Conservation (phyloP, 2,113 vertebrate species). For the Semnopithecus entellus region DNA sequence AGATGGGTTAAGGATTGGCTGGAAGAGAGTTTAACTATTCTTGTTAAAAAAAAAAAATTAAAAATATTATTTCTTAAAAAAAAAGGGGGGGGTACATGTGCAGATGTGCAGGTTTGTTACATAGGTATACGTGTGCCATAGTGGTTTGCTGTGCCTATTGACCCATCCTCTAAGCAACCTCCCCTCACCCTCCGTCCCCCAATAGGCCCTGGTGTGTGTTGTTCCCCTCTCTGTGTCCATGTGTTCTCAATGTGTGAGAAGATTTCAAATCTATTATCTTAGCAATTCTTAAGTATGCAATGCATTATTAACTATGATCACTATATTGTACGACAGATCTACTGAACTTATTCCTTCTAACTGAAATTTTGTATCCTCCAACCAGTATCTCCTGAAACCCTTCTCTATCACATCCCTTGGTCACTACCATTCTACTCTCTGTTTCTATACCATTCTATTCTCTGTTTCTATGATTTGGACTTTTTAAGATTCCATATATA, state of each 20-base stretch:
- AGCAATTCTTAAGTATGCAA: not conserved
- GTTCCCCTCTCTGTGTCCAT: too few relatives aligned
- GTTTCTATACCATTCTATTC: not conserved
- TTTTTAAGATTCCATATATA: not conserved
- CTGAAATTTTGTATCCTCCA: not conserved
- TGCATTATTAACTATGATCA: not conserved
- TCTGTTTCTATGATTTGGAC: not conserved
- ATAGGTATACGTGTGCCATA: too few relatives aligned
- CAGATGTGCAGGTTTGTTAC: too few relatives aligned
- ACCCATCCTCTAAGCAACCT: too few relatives aligned
- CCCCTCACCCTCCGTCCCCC: too few relatives aligned
- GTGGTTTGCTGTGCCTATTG: too few relatives aligned
- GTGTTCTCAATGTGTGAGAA: not conserved
- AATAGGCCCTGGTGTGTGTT: too few relatives aligned
- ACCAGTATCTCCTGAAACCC: not conserved
- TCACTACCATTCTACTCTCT: not conserved
- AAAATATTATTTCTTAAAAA: too few relatives aligned
- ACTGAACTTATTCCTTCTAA: not conserved
- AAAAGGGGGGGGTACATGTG: too few relatives aligned
- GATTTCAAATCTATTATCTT: not conserved
- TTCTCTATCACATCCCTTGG: not conserved
- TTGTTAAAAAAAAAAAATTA: too few relatives aligned
- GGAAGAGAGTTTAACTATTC: too few relatives aligned
- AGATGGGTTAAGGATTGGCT: too few relatives aligned
- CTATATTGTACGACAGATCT: not conserved